Percentiles rank a stretch among this genome's conserved stretches.
Conservation (phyloP, 2,888 invertebrate genomes). For the Halictus ligatus region DNA sequence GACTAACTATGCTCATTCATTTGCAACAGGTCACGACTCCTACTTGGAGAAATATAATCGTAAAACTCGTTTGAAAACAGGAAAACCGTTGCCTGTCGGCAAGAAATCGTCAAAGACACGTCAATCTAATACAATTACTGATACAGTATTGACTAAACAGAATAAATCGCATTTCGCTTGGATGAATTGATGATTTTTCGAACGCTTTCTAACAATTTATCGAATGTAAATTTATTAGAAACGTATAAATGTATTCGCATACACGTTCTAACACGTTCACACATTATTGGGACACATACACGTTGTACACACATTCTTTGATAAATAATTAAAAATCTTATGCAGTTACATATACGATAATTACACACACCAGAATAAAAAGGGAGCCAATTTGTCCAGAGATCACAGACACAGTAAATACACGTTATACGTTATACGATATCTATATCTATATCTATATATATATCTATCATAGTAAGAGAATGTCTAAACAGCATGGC, state of each 20-base stretch:
- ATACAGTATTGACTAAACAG: slow-evolving; percentile 32
- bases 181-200: slow-evolving; percentile 66
- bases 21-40: slow-evolving; percentile 79
- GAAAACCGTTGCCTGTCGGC: slow-evolving; percentile 51
- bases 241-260: slow-evolving; percentile 70
- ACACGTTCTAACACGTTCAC: slow-evolving; percentile 49
- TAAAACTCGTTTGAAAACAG: slow-evolving; percentile 57
- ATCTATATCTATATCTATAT: slow-evolving; percentile 22
- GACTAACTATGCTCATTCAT: slow-evolving; percentile 30
- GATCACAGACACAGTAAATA: slow-evolving; percentile 62
- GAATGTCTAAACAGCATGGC: slow-evolving; percentile 42
- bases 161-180: slow-evolving; percentile 69
- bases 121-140: slow-evolving; percentile 40
- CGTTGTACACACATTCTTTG: slow-evolving; percentile 40
- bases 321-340: slow-evolving; percentile 61
- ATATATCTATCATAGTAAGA: slow-evolving; percentile 10
- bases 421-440: slow-evolving; percentile 27
- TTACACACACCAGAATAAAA: slow-evolving; percentile 37
- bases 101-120: slow-evolving; percentile 48
- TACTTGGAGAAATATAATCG: slow-evolving; percentile 76
- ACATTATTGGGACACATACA: slow-evolving; percentile 27
- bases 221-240: slow-evolving; percentile 68
- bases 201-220: slow-evolving; percentile 37
- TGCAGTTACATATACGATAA: slow-evolving; percentile 40
- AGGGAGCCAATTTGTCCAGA: slow-evolving; percentile 47